These are phyloP conservation scores for Trididemnum miniatum DNA, from an alignment of 23 tunicate species.

Conservation along the genomic window DNA sequence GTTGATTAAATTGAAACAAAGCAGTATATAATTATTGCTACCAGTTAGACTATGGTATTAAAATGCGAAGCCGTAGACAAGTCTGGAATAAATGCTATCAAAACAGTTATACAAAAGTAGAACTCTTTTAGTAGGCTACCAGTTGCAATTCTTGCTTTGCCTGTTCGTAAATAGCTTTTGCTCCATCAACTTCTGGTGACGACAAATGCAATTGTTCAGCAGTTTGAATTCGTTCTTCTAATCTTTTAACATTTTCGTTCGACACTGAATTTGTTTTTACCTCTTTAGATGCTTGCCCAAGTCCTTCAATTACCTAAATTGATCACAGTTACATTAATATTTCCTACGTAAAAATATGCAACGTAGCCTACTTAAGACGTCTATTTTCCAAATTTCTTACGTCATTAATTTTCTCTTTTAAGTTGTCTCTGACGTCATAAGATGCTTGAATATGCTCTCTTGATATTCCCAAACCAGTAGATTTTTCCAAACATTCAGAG, in stretches of 20 bases:
- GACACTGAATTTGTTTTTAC: neutral
- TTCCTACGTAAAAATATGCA: too few species aligned
- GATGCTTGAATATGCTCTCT: neutral
- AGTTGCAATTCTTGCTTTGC: neutral
- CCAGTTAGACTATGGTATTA: too few species aligned
- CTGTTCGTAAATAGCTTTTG: neutral
- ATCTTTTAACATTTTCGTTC: neutral
- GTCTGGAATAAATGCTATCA: too few species aligned
- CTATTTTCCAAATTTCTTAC: too few species aligned
- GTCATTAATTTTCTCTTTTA: neutral
- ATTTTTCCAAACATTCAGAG: neutral
- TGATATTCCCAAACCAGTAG: neutral
- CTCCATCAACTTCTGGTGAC: neutral
- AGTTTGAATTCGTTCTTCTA: neutral
- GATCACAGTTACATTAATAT: too few species aligned
- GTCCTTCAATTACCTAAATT: neutral
- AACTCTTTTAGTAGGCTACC: neutral
- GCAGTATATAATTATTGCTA: too few species aligned
- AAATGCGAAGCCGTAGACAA: too few species aligned
- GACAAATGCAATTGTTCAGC: neutral
- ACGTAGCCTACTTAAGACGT: too few species aligned
- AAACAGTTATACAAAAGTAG: too few species aligned
- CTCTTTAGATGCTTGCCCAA: neutral
- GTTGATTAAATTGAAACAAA: too few species aligned
- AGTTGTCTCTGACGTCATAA: neutral